These are phyloP conservation scores for Onychostoma macrolepis DNA, from an alignment of 2,113 vertebrate genomes.

Conservation along the genomic window DNA sequence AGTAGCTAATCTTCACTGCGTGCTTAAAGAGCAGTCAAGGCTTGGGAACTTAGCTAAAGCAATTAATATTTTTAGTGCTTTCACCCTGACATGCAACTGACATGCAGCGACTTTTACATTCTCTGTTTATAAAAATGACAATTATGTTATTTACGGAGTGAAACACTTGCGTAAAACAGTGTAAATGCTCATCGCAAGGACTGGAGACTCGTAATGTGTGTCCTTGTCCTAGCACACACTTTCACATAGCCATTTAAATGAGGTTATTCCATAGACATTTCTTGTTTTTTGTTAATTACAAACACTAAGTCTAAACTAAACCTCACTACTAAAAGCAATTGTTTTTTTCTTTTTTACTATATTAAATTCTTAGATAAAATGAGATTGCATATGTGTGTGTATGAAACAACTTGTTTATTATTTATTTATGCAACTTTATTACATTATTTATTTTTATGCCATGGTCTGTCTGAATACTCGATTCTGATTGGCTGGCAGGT, in stretches of 20 bases:
- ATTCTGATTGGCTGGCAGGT: no score
- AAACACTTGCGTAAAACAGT: constrained; percentile 53
- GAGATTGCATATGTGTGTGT: no score
- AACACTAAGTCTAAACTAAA: background rate
- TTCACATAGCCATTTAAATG: background rate
- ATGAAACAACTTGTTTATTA: no score
- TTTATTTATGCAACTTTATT: no score
- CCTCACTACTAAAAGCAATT: background rate
- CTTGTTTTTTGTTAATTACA: background rate
- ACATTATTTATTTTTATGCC: no score
- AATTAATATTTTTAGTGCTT: constrained; percentile 63
- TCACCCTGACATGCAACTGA: constrained; percentile 66
- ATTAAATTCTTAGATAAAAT: no score
- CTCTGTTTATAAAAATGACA: constrained; percentile 69
- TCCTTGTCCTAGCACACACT: constrained; percentile 1
- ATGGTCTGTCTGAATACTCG: no score
- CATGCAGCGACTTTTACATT: constrained; percentile 67
- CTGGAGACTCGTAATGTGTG: constrained; percentile 12
- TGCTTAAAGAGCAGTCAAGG: constrained; percentile 58
- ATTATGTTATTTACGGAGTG: constrained; percentile 68
- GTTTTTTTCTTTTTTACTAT: no score
- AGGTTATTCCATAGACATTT: constrained; percentile 25
- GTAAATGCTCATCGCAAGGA: constrained; percentile 60
- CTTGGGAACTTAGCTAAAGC: constrained; percentile 62
- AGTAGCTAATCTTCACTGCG: constrained; percentile 44